Evolutionary conservation across 2,888 invertebrate species (phyloP).

Genomic region (Agonopterix alstromeriana): DNA sequence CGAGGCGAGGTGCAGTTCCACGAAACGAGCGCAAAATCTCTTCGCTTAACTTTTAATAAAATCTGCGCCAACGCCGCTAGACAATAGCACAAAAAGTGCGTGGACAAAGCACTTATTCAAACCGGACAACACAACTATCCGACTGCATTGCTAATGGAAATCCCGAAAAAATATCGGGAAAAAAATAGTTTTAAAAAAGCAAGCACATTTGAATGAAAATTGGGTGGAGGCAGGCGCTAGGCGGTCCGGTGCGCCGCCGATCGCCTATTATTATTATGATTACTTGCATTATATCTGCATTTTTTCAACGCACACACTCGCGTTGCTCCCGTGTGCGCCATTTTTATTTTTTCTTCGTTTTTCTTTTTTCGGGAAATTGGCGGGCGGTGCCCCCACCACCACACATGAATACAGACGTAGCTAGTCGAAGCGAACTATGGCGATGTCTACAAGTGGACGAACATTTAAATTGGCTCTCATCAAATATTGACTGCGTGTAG

Average conservation of each 20-base stretch:
- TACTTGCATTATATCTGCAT: constrained; percentile 75
- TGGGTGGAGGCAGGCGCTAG: constrained; percentile 61
- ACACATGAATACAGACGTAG: constrained; percentile 33
- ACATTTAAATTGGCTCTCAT: constrained; percentile 76
- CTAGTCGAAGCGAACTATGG: constrained; percentile 57
- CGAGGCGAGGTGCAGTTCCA: too few species aligned
- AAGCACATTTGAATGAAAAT: constrained; percentile 74
- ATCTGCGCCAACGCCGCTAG: constrained; percentile 26
- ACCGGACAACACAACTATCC: constrained; percentile 40
- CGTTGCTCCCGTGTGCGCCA: constrained; percentile 41
- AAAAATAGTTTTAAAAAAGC: constrained; percentile 64
- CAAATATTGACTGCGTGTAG: constrained; percentile 75
- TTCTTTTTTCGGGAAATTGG: constrained; percentile 64
- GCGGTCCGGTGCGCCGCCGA: constrained; percentile 52
- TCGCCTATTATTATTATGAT: constrained; percentile 75
- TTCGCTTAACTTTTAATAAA: constrained; percentile 41
- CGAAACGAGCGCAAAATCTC: too few species aligned
- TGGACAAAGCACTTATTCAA: constrained; percentile 37
- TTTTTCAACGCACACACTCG: constrained; percentile 68
- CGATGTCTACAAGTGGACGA: constrained; percentile 76
- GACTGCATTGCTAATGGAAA: constrained; percentile 68
- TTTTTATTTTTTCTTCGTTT: constrained; percentile 69
- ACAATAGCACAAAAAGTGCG: constrained; percentile 32
- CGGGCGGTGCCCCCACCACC: constrained; percentile 46
- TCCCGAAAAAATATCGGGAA: constrained; percentile 69